Percentiles rank a stretch among this genome's conserved stretches.
Conservation (phyloP, 1,140 invertebrate species). For the Drosophila varians region DNA sequence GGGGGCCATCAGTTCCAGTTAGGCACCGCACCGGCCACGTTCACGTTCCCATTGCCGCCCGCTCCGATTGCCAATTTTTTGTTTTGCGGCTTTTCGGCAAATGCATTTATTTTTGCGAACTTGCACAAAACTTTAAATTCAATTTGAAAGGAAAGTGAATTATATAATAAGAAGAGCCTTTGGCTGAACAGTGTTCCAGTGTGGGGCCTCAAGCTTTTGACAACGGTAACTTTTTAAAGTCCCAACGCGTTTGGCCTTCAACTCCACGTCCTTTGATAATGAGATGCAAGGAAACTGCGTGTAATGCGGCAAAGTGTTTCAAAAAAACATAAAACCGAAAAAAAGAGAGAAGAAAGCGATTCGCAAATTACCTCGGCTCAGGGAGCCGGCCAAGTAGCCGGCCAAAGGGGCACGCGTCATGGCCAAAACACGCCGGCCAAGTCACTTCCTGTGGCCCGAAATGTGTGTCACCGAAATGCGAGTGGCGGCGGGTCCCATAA, state of each 20-base stretch:
- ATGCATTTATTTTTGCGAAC: constrained; percentile 8
- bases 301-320: constrained; percentile 31
- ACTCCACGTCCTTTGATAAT: no score
- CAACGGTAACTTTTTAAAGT: neutral
- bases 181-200: neutral
- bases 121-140: constrained; percentile 16
- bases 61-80: constrained; percentile 28
- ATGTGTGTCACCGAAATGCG: constrained; percentile 56
- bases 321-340: neutral
- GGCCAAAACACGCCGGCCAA: constrained; percentile 47
- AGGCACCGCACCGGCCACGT: constrained; percentile 48
- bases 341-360: constrained; percentile 12
- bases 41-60: constrained; percentile 30
- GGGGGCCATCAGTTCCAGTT: constrained; percentile 45
- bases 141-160: constrained; percentile 9
- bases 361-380: constrained; percentile 21
- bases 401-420: constrained; percentile 41
- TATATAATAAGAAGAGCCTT: constrained; percentile 15
- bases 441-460: constrained; percentile 58
- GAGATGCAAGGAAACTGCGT: constrained; percentile 48
- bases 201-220: neutral
- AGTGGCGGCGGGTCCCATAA: constrained; percentile 35
- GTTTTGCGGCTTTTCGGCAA: constrained; percentile 41
- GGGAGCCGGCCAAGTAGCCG: constrained; percentile 14
- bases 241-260: neutral